Conservation (phyloP, 1,140 invertebrate genomes). For the Babylonia areolata region DNA sequence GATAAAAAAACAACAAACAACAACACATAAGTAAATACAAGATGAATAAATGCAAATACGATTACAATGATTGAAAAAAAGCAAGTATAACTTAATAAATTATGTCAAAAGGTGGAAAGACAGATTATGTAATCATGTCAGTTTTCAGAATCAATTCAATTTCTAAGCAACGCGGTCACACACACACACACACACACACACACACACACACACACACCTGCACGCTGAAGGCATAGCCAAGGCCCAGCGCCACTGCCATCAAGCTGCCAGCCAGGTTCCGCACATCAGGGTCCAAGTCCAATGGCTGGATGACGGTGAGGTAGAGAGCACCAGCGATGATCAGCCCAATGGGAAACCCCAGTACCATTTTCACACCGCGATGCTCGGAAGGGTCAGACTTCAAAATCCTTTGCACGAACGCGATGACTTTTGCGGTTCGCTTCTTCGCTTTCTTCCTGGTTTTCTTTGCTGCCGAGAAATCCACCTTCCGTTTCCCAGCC, state of each 20-base stretch:
- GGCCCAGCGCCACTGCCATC: conserved; percentile 48
- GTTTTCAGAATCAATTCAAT: no score
- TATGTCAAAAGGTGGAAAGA: no score
- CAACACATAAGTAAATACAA: neutral
- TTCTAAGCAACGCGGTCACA: neutral
- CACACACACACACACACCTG: conserved; percentile 37
- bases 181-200: neutral
- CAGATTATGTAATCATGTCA: no score
- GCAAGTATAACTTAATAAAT: no score
- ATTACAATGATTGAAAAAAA: no score
- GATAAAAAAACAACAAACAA: no score
- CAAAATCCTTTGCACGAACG: conserved; percentile 16
- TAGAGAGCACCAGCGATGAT: conserved; percentile 43
- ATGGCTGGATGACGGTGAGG: conserved; percentile 47
- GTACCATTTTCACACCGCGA: conserved; percentile 35
- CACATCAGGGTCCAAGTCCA: conserved; percentile 44
- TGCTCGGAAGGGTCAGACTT: conserved; percentile 44
- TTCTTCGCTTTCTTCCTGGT: neutral
- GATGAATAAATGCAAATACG: no score
- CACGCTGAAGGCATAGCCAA: conserved; percentile 61
- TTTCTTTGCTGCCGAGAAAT: neutral
- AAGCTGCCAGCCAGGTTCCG: conserved; percentile 48
- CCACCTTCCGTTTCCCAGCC: neutral
- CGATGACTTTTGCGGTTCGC: neutral
- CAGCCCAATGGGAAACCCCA: conserved; percentile 50